Evolutionary conservation across 2,888 invertebrate genomes (phyloP).

Genomic region (Tribolium freemani): DNA sequence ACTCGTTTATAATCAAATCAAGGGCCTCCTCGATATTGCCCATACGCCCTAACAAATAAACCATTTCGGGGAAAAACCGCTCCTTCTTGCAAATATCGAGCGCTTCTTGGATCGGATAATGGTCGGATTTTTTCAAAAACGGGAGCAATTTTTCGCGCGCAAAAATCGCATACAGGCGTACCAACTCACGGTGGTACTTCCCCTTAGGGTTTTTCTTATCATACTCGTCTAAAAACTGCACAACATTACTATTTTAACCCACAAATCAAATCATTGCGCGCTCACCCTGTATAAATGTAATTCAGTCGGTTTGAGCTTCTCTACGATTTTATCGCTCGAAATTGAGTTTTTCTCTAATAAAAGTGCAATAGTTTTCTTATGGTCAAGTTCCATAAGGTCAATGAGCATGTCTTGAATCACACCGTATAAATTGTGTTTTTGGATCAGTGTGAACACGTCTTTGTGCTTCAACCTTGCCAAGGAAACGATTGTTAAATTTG

Average conservation of each 20-base stretch:
- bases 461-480: conserved; percentile 80
- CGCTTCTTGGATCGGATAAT: conserved; percentile 94
- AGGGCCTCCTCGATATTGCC: conserved; percentile 93
- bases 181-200: conserved; percentile 88
- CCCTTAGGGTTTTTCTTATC: conserved; percentile 85
- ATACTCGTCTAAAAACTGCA: conserved; percentile 78
- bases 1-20: conserved; percentile 85
- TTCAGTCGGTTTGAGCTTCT: conserved; percentile 81
- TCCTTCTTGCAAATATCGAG: conserved; percentile 88
- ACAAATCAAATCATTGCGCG: conserved; percentile 13
- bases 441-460: conserved; percentile 91
- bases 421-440: conserved; percentile 84
- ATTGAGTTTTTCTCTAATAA: conserved; percentile 82
- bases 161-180: conserved; percentile 92
- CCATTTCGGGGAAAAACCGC: conserved; percentile 90
- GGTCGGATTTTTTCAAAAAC: conserved; percentile 89
- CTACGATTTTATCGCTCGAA: conserved; percentile 85
- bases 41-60: conserved; percentile 88
- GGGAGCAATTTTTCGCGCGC: conserved; percentile 87
- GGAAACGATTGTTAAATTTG: no score
- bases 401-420: conserved; percentile 90
- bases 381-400: conserved; percentile 89
- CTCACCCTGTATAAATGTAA: conserved; percentile 82
- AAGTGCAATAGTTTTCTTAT: conserved; percentile 84
- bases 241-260: background rate